phyloP scores from a whole-genome alignment of 2,888 invertebrate species.

The Eupithecia centaureata region DNA sequence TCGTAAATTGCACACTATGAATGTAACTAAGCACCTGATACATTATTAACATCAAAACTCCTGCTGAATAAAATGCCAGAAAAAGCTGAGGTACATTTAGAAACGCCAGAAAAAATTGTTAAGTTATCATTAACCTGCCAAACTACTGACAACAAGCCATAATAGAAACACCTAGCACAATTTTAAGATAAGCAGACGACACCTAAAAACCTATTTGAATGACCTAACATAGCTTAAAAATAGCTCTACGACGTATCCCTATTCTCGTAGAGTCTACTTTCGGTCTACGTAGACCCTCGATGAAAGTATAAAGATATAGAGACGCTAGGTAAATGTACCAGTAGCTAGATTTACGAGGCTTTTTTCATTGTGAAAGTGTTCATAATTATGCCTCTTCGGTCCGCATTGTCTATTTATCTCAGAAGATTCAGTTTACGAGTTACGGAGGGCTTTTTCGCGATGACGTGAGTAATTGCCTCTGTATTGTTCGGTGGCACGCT shows the following conservation, averaged over 20 bases:
- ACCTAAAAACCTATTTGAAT: too few species aligned
- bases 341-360: not conserved
- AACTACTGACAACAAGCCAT: not conserved
- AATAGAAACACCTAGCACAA: too few species aligned
- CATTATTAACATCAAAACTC: not conserved
- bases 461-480: conserved; percentile 36
- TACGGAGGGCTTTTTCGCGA: conserved; percentile 13
- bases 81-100: too few species aligned
- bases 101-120: too few species aligned
- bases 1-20: too few species aligned
- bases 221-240: too few species aligned
- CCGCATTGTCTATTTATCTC: conserved; percentile 5
- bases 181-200: too few species aligned
- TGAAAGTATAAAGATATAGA: not conserved
- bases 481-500: conserved; percentile 35
- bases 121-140: too few species aligned
- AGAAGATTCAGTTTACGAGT: conserved; percentile 7
- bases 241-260: not conserved
- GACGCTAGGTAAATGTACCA: not conserved
- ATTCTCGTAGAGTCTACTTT: too few species aligned
- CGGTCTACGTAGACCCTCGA: not conserved
- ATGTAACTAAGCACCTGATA: too few species aligned
- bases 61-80: not conserved
- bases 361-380: conserved; percentile 9
- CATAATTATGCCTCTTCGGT: conserved; percentile 7